Conservation (phyloP, 2,888 invertebrate species). For the Idaea biselata region DNA sequence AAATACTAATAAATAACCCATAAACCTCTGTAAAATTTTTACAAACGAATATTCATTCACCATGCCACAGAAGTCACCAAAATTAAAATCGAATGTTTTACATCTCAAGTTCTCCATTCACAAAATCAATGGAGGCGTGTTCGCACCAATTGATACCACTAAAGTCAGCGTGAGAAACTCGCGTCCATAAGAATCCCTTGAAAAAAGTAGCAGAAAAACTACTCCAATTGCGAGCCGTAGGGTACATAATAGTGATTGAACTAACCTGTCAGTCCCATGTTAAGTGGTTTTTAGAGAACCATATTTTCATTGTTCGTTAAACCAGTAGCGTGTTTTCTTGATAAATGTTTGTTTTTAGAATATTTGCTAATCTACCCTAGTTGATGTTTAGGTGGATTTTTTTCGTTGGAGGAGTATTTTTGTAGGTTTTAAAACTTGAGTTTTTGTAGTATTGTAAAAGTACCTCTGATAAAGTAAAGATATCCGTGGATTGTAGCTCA, state of each 20-base stretch:
- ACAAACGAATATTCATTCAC: slow-evolving; percentile 1
- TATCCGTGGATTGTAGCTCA: too few relatives aligned
- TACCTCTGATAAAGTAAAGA: too few relatives aligned
- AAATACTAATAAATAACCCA: slow-evolving; percentile 6
- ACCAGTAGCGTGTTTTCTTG: slow-evolving; percentile 77
- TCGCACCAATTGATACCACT: slow-evolving; percentile 42
- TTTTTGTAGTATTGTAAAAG: slow-evolving; percentile 3
- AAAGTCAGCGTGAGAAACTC: slow-evolving; percentile 67
- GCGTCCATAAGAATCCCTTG: slow-evolving; percentile 55
- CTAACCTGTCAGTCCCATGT: slow-evolving; percentile 81
- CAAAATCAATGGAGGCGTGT: slow-evolving; percentile 25
- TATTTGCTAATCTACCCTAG: slow-evolving; percentile 66
- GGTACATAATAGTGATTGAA: slow-evolving; percentile 77
- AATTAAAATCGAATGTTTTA: slow-evolving; percentile 8
- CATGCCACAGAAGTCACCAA: slow-evolving; percentile 1
- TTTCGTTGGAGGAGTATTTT: slow-evolving; percentile 54
- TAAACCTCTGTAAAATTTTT: background rate
- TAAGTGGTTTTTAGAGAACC: slow-evolving; percentile 77
- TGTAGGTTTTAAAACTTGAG: slow-evolving; percentile 33
- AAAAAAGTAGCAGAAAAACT: slow-evolving; percentile 64
- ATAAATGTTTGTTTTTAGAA: slow-evolving; percentile 75
- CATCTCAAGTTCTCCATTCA: slow-evolving; percentile 16
- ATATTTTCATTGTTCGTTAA: slow-evolving; percentile 66
- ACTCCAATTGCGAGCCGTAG: slow-evolving; percentile 69
- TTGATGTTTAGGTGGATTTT: slow-evolving; percentile 46